Percentiles rank a stretch among this genome's conserved stretches.
These are phyloP conservation scores for Leptoclinus maculatus DNA, from an alignment of 2,797 vertebrate genomes.

Conservation along the genomic window DNA sequence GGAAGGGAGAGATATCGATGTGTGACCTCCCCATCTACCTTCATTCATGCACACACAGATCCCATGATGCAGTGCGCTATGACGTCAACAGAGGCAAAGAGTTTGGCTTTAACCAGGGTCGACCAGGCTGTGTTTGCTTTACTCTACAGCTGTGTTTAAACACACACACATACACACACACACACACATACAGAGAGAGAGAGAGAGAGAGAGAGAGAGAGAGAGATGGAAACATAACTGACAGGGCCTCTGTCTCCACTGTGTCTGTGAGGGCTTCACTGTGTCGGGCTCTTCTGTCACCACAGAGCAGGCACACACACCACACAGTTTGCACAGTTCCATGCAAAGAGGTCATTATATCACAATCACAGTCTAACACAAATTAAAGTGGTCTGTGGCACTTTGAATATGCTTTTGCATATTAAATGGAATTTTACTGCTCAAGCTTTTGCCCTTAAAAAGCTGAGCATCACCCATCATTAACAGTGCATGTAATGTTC, in stretches of 20 bases:
- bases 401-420: constrained; percentile 9
- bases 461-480: constrained; percentile 5
- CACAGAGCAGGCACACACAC: constrained; percentile 46
- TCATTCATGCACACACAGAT: constrained; percentile 6
- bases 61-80: constrained; percentile 35
- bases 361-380: constrained; percentile 42
- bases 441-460: constrained; percentile 4
- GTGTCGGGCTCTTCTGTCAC: constrained; percentile 55
- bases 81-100: constrained; percentile 29
- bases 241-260: constrained; percentile 65
- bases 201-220: neutral
- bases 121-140: constrained; percentile 53
- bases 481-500: neutral
- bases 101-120: constrained; percentile 33
- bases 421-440: neutral
- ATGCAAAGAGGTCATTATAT: constrained; percentile 60
- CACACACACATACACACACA: constrained; percentile 31
- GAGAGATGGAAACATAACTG: constrained; percentile 46
- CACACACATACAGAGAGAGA: no score
- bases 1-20: neutral
- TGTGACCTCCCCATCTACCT: neutral
- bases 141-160: constrained; percentile 64
- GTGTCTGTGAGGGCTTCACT: constrained; percentile 64
- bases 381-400: constrained; percentile 33
- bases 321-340: constrained; percentile 32